phyloP scores from a whole-genome alignment of 2,888 invertebrate species.

The Meteorus cinctellus region DNA sequence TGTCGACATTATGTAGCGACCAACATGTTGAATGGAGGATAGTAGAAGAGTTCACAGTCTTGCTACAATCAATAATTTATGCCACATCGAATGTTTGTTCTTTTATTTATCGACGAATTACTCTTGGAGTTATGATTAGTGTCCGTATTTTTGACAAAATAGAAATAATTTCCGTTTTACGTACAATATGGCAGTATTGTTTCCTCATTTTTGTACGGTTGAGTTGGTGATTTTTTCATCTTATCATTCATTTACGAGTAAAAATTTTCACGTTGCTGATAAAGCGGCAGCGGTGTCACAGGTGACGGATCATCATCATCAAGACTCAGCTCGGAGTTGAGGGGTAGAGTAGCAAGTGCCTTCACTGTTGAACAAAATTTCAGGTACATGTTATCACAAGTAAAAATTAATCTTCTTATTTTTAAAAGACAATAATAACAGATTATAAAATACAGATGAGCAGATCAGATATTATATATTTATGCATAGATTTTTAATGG shows the following conservation, averaged over 20 bases:
- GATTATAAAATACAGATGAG: background rate
- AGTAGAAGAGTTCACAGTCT: constrained; percentile 17
- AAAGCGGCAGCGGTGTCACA: constrained; percentile 85
- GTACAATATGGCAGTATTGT: constrained; percentile 29
- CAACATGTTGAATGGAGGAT: constrained; percentile 35
- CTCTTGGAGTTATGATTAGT: constrained; percentile 33
- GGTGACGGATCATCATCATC: constrained; percentile 86
- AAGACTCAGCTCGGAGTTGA: constrained; percentile 75
- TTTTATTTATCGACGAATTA: constrained; percentile 21
- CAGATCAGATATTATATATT: background rate
- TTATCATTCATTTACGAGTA: constrained; percentile 73
- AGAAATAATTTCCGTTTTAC: constrained; percentile 3
- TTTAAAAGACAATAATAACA: constrained; percentile 50
- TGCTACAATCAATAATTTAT: background rate
- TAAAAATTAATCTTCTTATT: constrained; percentile 14
- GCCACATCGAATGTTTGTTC: background rate
- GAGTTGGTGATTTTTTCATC: background rate
- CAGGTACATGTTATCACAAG: constrained; percentile 23
- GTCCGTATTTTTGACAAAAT: background rate
- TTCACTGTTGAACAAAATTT: constrained; percentile 76
- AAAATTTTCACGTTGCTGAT: constrained; percentile 91
- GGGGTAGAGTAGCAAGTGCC: constrained; percentile 84
- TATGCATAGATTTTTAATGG: background rate
- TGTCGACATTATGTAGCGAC: constrained; percentile 17
- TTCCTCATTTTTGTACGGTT: constrained; percentile 14